Base-by-base conservation (phyloP, 2,797 vertebrate genomes). In the Danio aesculapii region DNA sequence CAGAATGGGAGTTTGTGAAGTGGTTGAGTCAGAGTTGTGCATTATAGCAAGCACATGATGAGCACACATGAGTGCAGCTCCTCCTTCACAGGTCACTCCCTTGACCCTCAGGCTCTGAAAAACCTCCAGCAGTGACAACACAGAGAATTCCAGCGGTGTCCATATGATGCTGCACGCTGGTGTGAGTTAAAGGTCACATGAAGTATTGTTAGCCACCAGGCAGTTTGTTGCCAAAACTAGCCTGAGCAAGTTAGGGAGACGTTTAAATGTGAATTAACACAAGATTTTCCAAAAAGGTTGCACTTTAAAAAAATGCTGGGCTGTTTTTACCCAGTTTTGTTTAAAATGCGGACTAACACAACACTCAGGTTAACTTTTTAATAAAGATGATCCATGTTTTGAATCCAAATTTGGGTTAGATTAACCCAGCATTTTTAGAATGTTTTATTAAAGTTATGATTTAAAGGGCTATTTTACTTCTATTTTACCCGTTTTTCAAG, bases 111-210 rank as follows among this genome's bases (percentile, higher is more conserved):
- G 62, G n/a, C 50, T 58, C 41, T 66, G 59, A 66, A 74, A 67
- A 50, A 39, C 13, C 5, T 57, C 39, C 49, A 39, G 17, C 47
- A 57, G 41, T 49, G 62, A 41, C 13, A 59, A 21, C 11, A 11
- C 8, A 44, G 39, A 43, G 69, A 73, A 58, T 55, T 74, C 19
- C 16, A 41, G 11, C 10, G n/a, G 14, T 81, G 68, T 62, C 68
- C 39, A 63, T 63, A 67, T 71, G 17, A 44, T 16, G 3, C 66
- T 49, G 19, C 70, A 50, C 44, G 74, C 8, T 17, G 21, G 59
- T 80, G 19, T 58, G 19, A 3, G 63, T 67, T 67, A 67, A 67
- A 58, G 61, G 62, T 74, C 79, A 74, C 70, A 41, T 66, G 49
- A 39, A 9, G 49, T 6, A 74, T 19, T 49, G 62, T 50, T 16